A percentile compares a stretch with the other conserved stretches of the same genome.
Conservation (phyloP, 2,113 vertebrate genomes). For the Cavia aperea region DNA sequence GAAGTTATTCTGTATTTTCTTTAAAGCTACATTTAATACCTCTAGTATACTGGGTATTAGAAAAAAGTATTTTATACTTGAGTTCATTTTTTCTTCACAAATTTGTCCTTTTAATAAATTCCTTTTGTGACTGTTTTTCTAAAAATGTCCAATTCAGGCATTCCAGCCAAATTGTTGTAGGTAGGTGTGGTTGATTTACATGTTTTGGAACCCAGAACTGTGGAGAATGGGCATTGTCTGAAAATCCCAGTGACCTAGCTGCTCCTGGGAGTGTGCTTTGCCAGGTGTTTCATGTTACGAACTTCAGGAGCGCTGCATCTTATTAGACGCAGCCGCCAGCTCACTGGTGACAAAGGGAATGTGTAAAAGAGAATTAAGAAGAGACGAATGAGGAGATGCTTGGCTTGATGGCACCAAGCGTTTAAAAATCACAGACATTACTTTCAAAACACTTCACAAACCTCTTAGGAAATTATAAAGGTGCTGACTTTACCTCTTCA, state of each 20-base stretch:
- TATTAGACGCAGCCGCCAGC: conserved; percentile 64
- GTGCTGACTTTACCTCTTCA: conserved; percentile 58
- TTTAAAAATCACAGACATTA: conserved; percentile 65
- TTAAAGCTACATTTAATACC: not conserved
- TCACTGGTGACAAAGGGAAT: conserved; percentile 64
- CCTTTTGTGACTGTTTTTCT: conserved; percentile 19
- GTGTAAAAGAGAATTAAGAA: conserved; percentile 58
- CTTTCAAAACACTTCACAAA: conserved; percentile 55
- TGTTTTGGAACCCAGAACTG: conserved; percentile 8
- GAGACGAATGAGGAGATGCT: conserved; percentile 59
- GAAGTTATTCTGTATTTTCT: not conserved
- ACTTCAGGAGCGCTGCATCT: conserved; percentile 49
- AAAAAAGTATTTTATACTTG: not conserved
- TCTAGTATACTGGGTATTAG: not conserved
- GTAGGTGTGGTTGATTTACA: conserved; percentile 35
- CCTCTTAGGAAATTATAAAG: conserved; percentile 47
- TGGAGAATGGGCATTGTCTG: conserved; percentile 26
- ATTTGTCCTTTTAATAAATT: conserved; percentile 8
- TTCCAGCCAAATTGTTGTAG: conserved; percentile 18
- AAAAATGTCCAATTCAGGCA: conserved; percentile 3
- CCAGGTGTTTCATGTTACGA: conserved; percentile 71
- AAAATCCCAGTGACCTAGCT: conserved; percentile 55
- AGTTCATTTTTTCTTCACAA: conserved; percentile 8
- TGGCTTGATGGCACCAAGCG: conserved; percentile 56
- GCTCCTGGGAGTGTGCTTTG: conserved; percentile 51